Evolutionary conservation across 2,797 vertebrate genomes (phyloP), one percentile per base, ranked within the genome.

Genomic region (Simalia tracyae): DNA sequence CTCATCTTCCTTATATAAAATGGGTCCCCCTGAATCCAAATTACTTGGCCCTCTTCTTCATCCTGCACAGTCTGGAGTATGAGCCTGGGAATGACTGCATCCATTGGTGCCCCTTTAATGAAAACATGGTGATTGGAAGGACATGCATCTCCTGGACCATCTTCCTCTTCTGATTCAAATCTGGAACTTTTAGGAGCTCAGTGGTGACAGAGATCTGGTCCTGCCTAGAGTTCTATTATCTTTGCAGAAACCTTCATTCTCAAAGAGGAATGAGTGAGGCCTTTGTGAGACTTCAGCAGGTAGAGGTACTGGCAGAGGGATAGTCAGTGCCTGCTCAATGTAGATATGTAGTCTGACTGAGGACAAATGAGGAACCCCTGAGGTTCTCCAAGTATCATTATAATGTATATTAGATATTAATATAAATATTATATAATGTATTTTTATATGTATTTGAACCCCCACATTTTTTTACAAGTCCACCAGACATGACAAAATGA

Each of bases 121-220:
- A 98, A 97, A 50, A 98, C 98, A 59, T 94, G 96, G 12, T 97
- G 97, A 95, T 97, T 97, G 0, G 96, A 97, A 94, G 97, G 98
- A 92, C 98, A 96, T 91, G 98, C 54, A 97, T 97, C 50, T 94
- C 96, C 88, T 97, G 97, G 0, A 14, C 22, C 11, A 2, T 26
- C 24, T 57, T 98, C 98, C n/a, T 98, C 98, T 5, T 98, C 98
- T 94, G 99, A 99, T 95, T 99, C 98, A 96, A 99, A 31, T 99
- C 99, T 97, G 98, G 98, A 96, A 99, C 98, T 98, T 99, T 99
- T 15, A 99, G 98, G 93, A 99, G 98, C 95, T 99, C 99, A 68
- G 99, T 99, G 97, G 99, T 99, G 97, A 99, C 97, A 99, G 98
- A 9, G 99, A 98, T 31, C 98, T 98, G 0, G 98, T 97, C 4